These are phyloP conservation scores for Mongoloraphidia duomilia DNA, from an alignment of 2,888 invertebrate species.

Conservation along the genomic window DNA sequence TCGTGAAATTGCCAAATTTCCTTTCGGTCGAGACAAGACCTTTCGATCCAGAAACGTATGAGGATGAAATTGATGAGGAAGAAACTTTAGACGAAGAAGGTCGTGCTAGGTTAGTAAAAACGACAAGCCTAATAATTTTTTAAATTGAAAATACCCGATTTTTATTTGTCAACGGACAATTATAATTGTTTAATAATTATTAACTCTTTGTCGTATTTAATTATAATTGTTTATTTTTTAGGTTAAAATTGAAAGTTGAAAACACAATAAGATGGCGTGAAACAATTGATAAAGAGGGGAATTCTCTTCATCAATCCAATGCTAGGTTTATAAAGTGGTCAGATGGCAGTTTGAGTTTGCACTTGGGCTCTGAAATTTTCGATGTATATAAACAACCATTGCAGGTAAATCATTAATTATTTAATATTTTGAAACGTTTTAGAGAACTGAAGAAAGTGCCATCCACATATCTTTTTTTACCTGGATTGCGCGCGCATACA, in stretches of 20 bases:
- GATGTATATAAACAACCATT: constrained; percentile 91
- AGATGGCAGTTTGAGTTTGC: constrained; percentile 93
- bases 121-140: too few relatives aligned
- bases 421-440: not conserved
- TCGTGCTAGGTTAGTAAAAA: constrained; percentile 48
- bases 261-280: constrained; percentile 96
- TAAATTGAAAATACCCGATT: too few relatives aligned
- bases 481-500: too few relatives aligned
- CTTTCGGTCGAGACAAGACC: constrained; percentile 95
- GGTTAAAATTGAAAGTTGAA: constrained; percentile 86
- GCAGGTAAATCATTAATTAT: constrained; percentile 36
- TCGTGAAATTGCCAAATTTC: constrained; percentile 96
- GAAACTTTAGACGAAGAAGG: constrained; percentile 97
- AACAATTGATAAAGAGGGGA: constrained; percentile 64
- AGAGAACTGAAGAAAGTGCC: not conserved
- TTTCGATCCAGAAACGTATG: constrained; percentile 87
- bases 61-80: constrained; percentile 98
- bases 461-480: not conserved
- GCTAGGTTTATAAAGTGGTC: constrained; percentile 94
- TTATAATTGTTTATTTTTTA: constrained; percentile 22
- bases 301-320: constrained; percentile 79
- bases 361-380: constrained; percentile 94
- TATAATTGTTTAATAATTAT: too few relatives aligned
- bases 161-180: too few relatives aligned
- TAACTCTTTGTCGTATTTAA: too few relatives aligned